Conservation (phyloP, 2,888 invertebrate genomes). For the Parnassius mnemosyne region DNA sequence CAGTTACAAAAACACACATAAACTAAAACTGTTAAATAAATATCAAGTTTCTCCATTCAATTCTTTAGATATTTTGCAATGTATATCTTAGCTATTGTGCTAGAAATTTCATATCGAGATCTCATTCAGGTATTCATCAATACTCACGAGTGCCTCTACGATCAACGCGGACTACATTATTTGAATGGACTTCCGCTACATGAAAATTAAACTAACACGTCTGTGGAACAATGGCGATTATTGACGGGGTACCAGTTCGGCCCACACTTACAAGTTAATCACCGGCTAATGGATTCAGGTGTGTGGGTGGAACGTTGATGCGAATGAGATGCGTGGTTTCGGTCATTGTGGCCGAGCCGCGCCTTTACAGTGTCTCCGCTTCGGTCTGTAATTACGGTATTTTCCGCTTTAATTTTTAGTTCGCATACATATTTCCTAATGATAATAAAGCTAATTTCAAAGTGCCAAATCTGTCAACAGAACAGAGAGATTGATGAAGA, state of each 20-base stretch:
- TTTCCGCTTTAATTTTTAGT: conserved; percentile 10
- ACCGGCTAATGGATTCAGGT: conserved; percentile 58
- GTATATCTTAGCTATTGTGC: background rate
- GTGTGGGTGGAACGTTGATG: conserved; percentile 55
- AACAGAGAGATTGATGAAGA: too few species aligned
- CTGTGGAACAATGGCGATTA: conserved; percentile 31
- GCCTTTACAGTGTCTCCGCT: conserved; percentile 41
- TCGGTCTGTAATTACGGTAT: conserved; percentile 27
- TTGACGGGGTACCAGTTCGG: conserved; percentile 34
- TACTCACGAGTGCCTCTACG: conserved; percentile 11
- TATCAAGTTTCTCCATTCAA: too few species aligned
- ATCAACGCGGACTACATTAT: conserved; percentile 19
- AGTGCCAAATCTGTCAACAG: too few species aligned
- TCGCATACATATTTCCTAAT: background rate
- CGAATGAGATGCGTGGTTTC: conserved; percentile 38
- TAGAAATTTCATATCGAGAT: conserved; percentile 4
- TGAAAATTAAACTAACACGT: conserved; percentile 23
- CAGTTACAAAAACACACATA: too few species aligned
- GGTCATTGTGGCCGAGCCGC: conserved; percentile 39
- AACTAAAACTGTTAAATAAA: too few species aligned
- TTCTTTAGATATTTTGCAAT: background rate
- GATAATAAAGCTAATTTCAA: too few species aligned
- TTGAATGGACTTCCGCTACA: conserved; percentile 26
- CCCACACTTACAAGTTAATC: conserved; percentile 74
- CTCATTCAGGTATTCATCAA: conserved; percentile 15